phyloP scores from a whole-genome alignment of 2,888 invertebrate species.

The Eudemis profundana region DNA sequence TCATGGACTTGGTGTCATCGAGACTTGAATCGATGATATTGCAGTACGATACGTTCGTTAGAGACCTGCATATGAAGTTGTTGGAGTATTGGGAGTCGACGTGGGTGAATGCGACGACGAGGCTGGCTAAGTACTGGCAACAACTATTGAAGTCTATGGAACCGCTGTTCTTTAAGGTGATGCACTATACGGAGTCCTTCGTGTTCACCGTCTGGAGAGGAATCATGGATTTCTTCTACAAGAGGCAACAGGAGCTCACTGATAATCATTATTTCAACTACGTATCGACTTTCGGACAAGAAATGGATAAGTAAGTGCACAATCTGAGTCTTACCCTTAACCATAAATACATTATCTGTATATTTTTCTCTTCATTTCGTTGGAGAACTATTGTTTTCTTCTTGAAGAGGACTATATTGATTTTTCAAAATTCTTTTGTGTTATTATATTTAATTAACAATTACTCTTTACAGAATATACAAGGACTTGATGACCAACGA shows the following conservation, averaged over 20 bases:
- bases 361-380: background rate
- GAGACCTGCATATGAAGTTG: constrained; percentile 89
- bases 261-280: constrained; percentile 93
- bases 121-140: constrained; percentile 89
- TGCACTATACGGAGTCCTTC: constrained; percentile 91
- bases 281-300: constrained; percentile 91
- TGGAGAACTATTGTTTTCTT: background rate
- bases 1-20: constrained; percentile 89
- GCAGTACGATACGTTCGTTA: constrained; percentile 92
- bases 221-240: constrained; percentile 91
- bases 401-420: background rate
- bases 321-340: background rate
- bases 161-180: constrained; percentile 90
- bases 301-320: constrained; percentile 86
- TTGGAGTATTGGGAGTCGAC: constrained; percentile 89
- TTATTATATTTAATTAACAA: too few species aligned
- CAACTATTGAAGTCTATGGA: constrained; percentile 90
- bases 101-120: constrained; percentile 88
- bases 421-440: too few species aligned
- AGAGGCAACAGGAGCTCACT: constrained; percentile 91
- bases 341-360: too few species aligned
- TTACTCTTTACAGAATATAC: constrained; percentile 83
- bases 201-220: constrained; percentile 90
- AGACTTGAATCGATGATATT: constrained; percentile 89
- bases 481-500: constrained; percentile 92